Evolutionary conservation across 2,888 invertebrate species (phyloP).

Genomic region (Scrobipalpa atriplicella): DNA sequence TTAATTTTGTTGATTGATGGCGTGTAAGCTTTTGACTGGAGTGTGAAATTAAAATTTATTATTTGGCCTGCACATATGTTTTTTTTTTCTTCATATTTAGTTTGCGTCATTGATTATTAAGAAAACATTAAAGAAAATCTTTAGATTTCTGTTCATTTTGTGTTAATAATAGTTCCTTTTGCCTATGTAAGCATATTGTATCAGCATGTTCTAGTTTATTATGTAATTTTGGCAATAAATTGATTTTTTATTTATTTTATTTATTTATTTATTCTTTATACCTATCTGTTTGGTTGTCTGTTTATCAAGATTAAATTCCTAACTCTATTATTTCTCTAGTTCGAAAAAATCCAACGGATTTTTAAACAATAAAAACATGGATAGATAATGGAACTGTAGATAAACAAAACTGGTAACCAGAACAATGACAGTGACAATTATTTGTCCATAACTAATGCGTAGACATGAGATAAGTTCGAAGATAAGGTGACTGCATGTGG

Average conservation of each 20-base stretch:
- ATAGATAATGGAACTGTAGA: constrained; percentile 1
- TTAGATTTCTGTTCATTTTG: no score
- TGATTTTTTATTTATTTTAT: no score
- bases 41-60: constrained; percentile 29
- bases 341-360: background rate
- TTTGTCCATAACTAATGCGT: constrained; percentile 44
- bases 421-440: constrained; percentile 44
- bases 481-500: constrained; percentile 49
- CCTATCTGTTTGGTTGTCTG: no score
- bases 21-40: constrained; percentile 19
- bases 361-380: background rate
- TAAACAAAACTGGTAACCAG: constrained; percentile 32
- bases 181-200: no score
- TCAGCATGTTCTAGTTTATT: no score
- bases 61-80: background rate
- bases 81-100: background rate
- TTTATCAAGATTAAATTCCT: no score
- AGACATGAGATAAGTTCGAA: constrained; percentile 45
- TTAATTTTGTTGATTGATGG: constrained; percentile 27
- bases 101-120: no score
- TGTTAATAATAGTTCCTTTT: no score
- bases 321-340: background rate
- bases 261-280: no score
- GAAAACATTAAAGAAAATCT: no score
- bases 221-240: no score